These are phyloP conservation scores for Dasypolia templi DNA, from an alignment of 2,888 invertebrate genomes.

Conservation along the genomic window DNA sequence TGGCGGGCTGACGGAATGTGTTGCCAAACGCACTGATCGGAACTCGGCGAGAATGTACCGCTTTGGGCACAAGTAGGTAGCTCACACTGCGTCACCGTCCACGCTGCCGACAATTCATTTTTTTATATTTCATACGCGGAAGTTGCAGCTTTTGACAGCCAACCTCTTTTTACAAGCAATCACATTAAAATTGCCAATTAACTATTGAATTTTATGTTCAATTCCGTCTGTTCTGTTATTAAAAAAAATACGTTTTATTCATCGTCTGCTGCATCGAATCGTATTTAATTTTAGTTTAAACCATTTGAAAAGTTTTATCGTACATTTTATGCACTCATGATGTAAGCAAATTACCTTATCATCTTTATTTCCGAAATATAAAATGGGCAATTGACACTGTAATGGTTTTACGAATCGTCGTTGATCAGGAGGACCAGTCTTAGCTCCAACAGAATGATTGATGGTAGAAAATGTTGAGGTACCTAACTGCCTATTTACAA, in stretches of 20 bases:
- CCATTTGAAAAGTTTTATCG: not conserved
- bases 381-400: not conserved
- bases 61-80: conserved; percentile 78
- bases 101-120: conserved; percentile 47
- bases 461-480: not conserved
- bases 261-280: conserved; percentile 7
- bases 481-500: conserved; percentile 12
- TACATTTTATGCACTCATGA: not conserved
- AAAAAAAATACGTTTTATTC: conserved; percentile 3
- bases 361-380: not conserved
- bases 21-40: conserved; percentile 88
- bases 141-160: conserved; percentile 61
- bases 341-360: not conserved
- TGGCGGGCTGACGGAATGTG: conserved; percentile 84
- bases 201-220: conserved; percentile 19
- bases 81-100: conserved; percentile 55
- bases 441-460: not conserved
- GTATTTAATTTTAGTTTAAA: not conserved
- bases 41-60: conserved; percentile 81
- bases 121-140: conserved; percentile 46
- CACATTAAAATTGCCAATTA: conserved; percentile 32
- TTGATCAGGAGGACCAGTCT: not conserved
- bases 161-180: conserved; percentile 43
- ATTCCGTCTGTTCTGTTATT: conserved; percentile 6
- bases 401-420: not conserved